Evolutionary conservation across 2,888 invertebrate species (phyloP).

Genomic region (Clepsis dumicolana): DNA sequence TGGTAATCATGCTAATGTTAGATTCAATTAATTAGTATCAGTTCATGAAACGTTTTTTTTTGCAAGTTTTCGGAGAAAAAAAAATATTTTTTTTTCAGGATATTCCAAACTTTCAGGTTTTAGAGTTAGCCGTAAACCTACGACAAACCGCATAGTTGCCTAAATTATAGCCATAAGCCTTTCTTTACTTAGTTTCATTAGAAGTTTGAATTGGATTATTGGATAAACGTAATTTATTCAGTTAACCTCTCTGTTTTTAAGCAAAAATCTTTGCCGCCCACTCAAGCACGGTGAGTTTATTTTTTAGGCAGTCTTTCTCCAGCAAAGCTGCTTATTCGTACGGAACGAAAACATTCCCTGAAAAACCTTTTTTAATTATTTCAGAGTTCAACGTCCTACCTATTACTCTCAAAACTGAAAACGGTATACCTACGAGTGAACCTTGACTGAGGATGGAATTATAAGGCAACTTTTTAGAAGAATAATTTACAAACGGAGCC

Average conservation of each 20-base stretch:
- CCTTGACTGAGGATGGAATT: slow-evolving; percentile 11
- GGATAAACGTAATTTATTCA: not conserved
- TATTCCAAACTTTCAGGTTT: too few species aligned
- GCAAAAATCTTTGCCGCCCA: not conserved
- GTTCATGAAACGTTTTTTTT: too few species aligned
- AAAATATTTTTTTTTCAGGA: too few species aligned
- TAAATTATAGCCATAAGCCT: too few species aligned
- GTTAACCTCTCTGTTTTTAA: not conserved
- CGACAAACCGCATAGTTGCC: too few species aligned
- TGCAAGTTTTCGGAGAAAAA: too few species aligned
- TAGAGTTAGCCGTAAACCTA: too few species aligned
- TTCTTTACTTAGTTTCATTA: too few species aligned
- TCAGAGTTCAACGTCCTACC: slow-evolving; percentile 30
- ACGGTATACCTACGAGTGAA: slow-evolving; percentile 12
- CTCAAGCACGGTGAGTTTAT: not conserved
- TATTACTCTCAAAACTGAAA: slow-evolving; percentile 24
- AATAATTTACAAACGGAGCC: slow-evolving; percentile 6
- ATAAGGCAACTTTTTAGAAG: slow-evolving; percentile 9
- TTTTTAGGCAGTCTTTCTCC: not conserved
- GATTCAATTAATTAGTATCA: too few species aligned
- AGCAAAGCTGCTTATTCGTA: slow-evolving; percentile 18
- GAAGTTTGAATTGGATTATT: too few species aligned
- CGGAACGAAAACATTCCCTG: slow-evolving; percentile 33
- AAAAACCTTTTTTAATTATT: slow-evolving; percentile 42
- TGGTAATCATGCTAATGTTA: too few species aligned